phyloP scores from a whole-genome alignment of 2,113 vertebrate species.

The Cygnus atratus region DNA sequence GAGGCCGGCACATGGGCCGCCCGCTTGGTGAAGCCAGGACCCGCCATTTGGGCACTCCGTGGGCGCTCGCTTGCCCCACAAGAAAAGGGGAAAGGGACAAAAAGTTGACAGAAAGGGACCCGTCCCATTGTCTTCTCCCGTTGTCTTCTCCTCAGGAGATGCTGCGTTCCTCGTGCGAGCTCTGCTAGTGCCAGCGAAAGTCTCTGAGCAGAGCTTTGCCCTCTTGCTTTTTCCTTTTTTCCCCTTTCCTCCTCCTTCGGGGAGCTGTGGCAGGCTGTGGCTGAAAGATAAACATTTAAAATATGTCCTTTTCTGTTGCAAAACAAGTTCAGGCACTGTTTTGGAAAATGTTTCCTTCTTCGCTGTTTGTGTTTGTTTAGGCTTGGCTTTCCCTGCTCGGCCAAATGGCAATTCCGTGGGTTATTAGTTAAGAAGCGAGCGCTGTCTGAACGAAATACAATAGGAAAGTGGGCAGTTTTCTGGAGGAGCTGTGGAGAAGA shows the following conservation, averaged over 20 bases:
- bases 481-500: background rate
- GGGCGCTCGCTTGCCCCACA: no score
- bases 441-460: background rate
- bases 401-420: background rate
- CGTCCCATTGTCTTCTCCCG: background rate
- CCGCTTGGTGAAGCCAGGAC: background rate
- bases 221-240: background rate
- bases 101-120: background rate
- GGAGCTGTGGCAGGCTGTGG: background rate
- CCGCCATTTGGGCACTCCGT: background rate
- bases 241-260: background rate
- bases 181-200: background rate
- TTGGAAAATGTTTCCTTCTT: constrained; percentile 29
- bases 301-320: background rate
- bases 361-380: constrained; percentile 41
- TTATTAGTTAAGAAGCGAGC: rapidly evolving
- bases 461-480: background rate
- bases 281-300: background rate
- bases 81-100: no score
- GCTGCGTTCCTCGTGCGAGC: background rate
- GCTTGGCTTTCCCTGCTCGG: background rate
- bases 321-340: background rate
- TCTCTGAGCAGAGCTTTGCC: background rate
- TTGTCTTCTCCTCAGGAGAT: background rate
- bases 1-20: background rate